A percentile compares a stretch with the other conserved stretches of the same genome.
These are phyloP conservation scores for Hippocampus abdominalis DNA, from an alignment of 2,113 vertebrate species.

Conservation along the genomic window DNA sequence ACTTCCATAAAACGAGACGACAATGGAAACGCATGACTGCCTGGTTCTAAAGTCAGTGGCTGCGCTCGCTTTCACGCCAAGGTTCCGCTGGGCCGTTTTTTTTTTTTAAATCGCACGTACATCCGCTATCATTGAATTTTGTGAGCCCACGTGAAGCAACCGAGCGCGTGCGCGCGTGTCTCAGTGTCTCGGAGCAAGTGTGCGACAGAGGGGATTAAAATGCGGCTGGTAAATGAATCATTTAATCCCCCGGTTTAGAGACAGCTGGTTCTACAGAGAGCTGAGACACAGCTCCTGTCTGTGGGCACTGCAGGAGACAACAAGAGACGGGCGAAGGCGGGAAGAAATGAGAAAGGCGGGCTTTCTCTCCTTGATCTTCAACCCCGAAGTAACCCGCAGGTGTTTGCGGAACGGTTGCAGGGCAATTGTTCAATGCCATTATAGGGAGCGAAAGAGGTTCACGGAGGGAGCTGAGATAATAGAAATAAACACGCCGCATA, in stretches of 20 bases:
- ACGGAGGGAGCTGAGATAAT: constrained; percentile 34
- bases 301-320: constrained; percentile 11
- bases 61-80: constrained; percentile 27
- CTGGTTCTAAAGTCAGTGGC: constrained; percentile 29
- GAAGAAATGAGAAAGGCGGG: constrained; percentile 25
- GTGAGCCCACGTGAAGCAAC: constrained; percentile 27
- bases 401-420: constrained; percentile 46
- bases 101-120: constrained; percentile 32
- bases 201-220: constrained; percentile 62
- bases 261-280: constrained; percentile 56
- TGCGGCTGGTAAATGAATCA: constrained; percentile 60
- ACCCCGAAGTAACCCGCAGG: constrained; percentile 46
- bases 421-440: constrained; percentile 52
- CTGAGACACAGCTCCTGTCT: constrained; percentile 33
- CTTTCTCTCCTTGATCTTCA: constrained; percentile 23
- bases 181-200: constrained; percentile 19
- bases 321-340: constrained; percentile 9
- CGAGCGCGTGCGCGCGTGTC: constrained; percentile 11
- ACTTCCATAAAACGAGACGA: constrained; percentile 53
- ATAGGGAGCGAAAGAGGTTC: constrained; percentile 34
- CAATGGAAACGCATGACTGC: constrained; percentile 54
- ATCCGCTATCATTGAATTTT: constrained; percentile 45
- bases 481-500: constrained; percentile 9
- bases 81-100: constrained; percentile 27
- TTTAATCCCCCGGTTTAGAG: constrained; percentile 61